Percentiles rank a stretch among this genome's conserved stretches.
These are phyloP conservation scores for Nothocercus julius DNA, from an alignment of 2,113 vertebrate genomes.

Conservation along the genomic window DNA sequence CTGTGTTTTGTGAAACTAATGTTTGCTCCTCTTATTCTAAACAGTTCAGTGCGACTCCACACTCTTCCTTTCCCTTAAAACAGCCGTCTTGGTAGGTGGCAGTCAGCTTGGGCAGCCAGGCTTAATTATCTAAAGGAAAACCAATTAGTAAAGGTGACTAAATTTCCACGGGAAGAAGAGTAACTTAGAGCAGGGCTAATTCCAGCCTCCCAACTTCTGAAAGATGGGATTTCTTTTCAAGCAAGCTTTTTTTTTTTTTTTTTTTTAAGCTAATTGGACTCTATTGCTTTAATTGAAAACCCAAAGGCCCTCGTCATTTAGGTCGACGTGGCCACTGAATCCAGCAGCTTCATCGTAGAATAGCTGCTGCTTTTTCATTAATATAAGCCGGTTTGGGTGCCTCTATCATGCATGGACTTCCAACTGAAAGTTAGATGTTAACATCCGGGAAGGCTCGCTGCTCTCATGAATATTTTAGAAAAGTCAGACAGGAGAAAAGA, in stretches of 20 bases:
- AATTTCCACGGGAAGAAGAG: constrained; percentile 60
- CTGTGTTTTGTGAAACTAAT: fast-evolving
- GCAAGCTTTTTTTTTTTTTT: not conserved
- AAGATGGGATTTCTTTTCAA: constrained; percentile 17
- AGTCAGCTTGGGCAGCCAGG: constrained; percentile 24
- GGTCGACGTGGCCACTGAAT: constrained; percentile 6
- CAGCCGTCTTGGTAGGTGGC: constrained; percentile 34
- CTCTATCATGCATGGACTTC: not conserved
- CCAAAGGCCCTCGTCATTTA: constrained; percentile 34
- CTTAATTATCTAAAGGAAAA: constrained; percentile 69
- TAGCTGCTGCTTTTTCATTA: not conserved
- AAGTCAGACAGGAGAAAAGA: constrained; percentile 3
- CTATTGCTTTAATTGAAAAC: constrained; percentile 60
- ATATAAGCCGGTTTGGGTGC: not conserved
- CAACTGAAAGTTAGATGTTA: not conserved
- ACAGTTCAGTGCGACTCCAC: not conserved
- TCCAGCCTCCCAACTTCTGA: constrained; percentile 46
- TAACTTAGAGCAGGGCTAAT: constrained; percentile 7
- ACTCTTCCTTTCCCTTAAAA: not conserved
- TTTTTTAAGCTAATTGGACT: constrained; percentile 21
- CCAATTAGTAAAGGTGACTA: constrained; percentile 77
- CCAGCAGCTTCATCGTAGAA: not conserved
- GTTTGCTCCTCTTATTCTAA: not conserved
- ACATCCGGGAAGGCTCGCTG: not conserved
- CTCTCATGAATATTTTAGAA: not conserved